phyloP scores from a whole-genome alignment of 2,797 vertebrate species.

The Phrynocephalus vlangalii region DNA sequence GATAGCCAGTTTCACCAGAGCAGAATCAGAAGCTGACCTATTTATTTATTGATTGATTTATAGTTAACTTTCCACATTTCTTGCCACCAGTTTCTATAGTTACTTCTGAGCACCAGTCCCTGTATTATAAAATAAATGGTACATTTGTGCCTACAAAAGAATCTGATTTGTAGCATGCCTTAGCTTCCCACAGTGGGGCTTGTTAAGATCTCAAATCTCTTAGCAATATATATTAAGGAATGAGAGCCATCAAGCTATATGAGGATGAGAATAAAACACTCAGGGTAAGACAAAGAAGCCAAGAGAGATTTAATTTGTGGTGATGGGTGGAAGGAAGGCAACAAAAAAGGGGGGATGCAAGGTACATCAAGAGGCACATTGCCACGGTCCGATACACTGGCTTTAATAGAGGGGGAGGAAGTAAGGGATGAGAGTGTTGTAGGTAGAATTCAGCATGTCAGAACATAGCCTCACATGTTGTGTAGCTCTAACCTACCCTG shows the following conservation, averaged over 20 bases:
- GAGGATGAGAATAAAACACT: background rate
- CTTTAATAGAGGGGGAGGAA: background rate
- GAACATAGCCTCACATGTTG: background rate
- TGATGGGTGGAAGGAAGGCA: background rate
- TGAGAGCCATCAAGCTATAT: background rate
- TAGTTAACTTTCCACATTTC: background rate
- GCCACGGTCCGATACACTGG: background rate
- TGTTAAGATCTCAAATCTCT: background rate
- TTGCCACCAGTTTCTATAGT: background rate
- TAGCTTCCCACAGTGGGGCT: background rate
- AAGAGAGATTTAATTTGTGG: background rate
- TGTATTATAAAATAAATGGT: background rate
- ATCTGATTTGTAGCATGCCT: background rate
- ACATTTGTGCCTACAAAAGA: background rate
- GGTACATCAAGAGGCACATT: background rate
- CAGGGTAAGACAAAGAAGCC: background rate
- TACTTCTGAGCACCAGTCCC: background rate
- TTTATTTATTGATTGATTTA: background rate
- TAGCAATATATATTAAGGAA: background rate
- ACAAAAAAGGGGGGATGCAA: background rate
- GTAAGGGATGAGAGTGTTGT: background rate
- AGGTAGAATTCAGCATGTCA: background rate
- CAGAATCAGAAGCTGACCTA: background rate
- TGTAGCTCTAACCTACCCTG: background rate
- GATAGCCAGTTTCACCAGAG: background rate